Base-by-base conservation (phyloP, 2,888 invertebrate genomes). In the Pyrgus malvae region DNA sequence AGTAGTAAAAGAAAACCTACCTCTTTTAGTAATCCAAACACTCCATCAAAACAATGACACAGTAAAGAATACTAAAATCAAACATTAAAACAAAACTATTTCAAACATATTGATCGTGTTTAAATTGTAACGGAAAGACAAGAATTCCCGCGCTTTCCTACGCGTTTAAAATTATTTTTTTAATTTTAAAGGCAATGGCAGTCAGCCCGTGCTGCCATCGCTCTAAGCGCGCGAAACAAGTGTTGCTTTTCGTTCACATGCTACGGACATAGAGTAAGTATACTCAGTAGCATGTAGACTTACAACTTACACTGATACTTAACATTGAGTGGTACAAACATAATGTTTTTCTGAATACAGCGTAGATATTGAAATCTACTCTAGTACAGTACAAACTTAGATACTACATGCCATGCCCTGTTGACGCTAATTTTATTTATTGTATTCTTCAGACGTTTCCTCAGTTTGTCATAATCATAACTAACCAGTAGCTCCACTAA, bases 61-160 rank as follows among this genome's bases (percentile, higher is more conserved):
- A 6, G 23, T 4, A 23, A 23, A 23, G 6, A 23, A 23, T 4
- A 23, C 23, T 3, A 23, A 23, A 23, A 23, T 23, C 23, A 3
- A 23, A n/a, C n/a, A n/a, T n/a, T n/a, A 23, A 23, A 23, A 23
- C 23, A 6, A 23, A 23, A 23, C 23, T 4, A 23, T 23, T 23
- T 4, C 23, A 4, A 23, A 23, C 3, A 27, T 17, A 37, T 17
- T n/a, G n/a, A n/a, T n/a, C n/a, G n/a, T n/a, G n/a, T n/a, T n/a
- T n/a, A 29, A 45, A 45, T 9, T 21, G 11, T 19, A 31, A 6
- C 0, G 9, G 9, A 19, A 8, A 8, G n/a, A n/a, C n/a, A 33
- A 19, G 3, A 19, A 67, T 66, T 69, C 65, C 66, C 74, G 69
- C 70, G 68, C 57, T n/a, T n/a, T n/a, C n/a, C n/a, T n/a, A n/a